Conservation (phyloP, 35 echinoderm and acorn worm genomes). For the Chiridota heheva region DNA sequence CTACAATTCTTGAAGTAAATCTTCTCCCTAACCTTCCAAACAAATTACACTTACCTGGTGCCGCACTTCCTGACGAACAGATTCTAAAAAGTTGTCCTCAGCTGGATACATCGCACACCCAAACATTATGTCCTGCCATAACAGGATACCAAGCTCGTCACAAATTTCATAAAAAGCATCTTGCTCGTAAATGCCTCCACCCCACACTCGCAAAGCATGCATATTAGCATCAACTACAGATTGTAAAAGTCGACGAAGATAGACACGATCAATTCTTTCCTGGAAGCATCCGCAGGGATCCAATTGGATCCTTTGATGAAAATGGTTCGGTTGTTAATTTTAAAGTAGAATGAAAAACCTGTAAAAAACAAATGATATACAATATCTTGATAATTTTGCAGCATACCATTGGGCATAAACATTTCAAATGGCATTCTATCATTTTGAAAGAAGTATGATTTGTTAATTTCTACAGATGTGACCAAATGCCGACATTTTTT, state of each 20-base stretch:
- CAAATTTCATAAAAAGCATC: conserved; percentile 82
- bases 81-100: conserved; percentile 53
- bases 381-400: too few species aligned
- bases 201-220: conserved; percentile 83
- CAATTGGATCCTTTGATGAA: conserved; percentile 97
- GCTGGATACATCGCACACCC: conserved; percentile 83
- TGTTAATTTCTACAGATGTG: too few species aligned
- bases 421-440: too few species aligned
- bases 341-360: conserved; percentile 90
- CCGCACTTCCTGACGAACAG: conserved; percentile 65
- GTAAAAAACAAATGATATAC: not conserved
- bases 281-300: conserved; percentile 97
- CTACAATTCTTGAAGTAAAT: not conserved
- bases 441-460: too few species aligned
- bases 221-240: conserved; percentile 88
- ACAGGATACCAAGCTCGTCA: conserved; percentile 74
- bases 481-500: too few species aligned
- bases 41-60: conserved; percentile 52
- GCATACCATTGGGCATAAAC: too few species aligned
- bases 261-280: conserved; percentile 44
- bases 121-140: conserved; percentile 99
- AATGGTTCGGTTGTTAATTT: conserved; percentile 70
- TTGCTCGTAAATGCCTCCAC: conserved; percentile 91
- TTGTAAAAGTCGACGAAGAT: conserved; percentile 59
- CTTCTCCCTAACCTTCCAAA: not conserved